Evolutionary conservation across 2,888 invertebrate species (phyloP).

Genomic region (Pelosia muscerda): DNA sequence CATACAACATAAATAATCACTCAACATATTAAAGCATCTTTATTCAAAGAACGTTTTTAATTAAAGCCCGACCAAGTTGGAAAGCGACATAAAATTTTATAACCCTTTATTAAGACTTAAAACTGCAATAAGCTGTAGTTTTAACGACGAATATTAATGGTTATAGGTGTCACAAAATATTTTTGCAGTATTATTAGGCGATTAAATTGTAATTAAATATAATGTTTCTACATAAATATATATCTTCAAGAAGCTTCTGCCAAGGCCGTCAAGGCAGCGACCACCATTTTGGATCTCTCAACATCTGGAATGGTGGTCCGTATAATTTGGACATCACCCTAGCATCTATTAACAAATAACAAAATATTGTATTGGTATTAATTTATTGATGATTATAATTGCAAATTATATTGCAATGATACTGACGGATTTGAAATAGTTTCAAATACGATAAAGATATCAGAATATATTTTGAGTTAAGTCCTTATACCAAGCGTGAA

Average conservation of each 20-base stretch:
- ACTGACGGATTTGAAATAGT: conserved; percentile 7
- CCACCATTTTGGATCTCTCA: no score
- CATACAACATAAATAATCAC: conserved; percentile 58
- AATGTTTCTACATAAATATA: no score
- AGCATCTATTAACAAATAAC: no score
- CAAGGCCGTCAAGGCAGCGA: no score
- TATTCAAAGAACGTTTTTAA: conserved; percentile 85
- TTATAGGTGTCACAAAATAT: conserved; percentile 76
- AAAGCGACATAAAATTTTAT: conserved; percentile 82
- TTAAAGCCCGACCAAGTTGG: conserved; percentile 76
- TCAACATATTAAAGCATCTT: conserved; percentile 76
- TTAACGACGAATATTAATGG: conserved; percentile 82
- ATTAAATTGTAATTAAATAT: conserved; percentile 54
- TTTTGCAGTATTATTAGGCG: conserved; percentile 58
- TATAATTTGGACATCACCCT: no score
- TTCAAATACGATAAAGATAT: background rate
- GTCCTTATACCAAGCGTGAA: background rate
- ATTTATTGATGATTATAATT: no score
- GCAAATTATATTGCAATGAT: no score
- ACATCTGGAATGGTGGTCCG: no score
- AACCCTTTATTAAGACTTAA: conserved; percentile 86
- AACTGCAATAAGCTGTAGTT: conserved; percentile 76
- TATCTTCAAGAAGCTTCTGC: no score
- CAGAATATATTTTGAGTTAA: background rate
- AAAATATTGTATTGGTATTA: no score